phyloP scores from a whole-genome alignment of 2,797 vertebrate species.

The Lacerta agilis region DNA sequence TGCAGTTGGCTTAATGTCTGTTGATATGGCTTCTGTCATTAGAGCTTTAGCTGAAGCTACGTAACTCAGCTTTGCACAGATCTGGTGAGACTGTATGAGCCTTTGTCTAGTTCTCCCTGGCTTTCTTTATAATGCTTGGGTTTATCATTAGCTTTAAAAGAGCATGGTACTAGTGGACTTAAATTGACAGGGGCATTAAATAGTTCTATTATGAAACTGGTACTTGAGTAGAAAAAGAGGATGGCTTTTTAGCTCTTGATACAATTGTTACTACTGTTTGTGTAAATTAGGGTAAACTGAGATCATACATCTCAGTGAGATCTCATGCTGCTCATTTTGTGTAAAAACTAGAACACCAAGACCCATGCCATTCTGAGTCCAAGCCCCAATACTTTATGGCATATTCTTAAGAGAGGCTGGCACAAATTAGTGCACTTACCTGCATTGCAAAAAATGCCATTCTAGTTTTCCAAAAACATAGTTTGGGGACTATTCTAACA shows the following conservation, averaged over 20 bases:
- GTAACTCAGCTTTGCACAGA: not conserved
- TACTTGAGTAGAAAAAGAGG: not conserved
- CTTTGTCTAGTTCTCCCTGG: not conserved
- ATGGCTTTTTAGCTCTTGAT: conserved; percentile 6
- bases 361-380: not conserved
- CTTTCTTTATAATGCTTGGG: not conserved
- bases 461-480: not conserved
- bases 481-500: not conserved
- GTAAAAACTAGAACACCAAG: not conserved
- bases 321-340: not conserved
- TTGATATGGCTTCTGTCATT: not conserved
- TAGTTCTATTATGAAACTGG: conserved; percentile 24
- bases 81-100: not conserved
- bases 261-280: conserved; percentile 11
- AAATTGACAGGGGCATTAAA: conserved; percentile 25
- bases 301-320: not conserved
- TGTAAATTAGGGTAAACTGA: not conserved
- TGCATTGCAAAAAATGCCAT: not conserved
- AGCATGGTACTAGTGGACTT: conserved; percentile 38
- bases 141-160: conserved; percentile 25
- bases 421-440: not conserved
- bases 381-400: not conserved
- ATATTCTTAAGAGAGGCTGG: not conserved
- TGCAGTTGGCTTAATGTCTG: not conserved
- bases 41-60: not conserved